phyloP scores from a whole-genome alignment of 2,888 invertebrate species.

The Megamerina dolium region DNA sequence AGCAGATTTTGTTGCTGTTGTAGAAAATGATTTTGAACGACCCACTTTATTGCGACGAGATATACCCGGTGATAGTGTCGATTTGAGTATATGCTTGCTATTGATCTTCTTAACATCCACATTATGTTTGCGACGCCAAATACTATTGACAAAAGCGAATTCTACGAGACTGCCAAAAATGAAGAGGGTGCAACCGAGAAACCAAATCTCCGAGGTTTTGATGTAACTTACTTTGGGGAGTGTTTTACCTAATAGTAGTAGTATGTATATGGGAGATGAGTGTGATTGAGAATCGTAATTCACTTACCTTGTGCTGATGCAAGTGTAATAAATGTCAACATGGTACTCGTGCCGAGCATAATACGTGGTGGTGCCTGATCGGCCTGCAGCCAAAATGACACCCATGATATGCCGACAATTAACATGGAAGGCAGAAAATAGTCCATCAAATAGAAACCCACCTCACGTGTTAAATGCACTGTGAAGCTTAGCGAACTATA shows the following conservation, averaged over 20 bases:
- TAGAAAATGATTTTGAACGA: conserved; percentile 59
- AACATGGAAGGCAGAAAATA: conserved; percentile 83
- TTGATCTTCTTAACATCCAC: conserved; percentile 52
- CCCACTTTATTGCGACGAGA: conserved; percentile 68
- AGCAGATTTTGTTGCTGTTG: conserved; percentile 12
- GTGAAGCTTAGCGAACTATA: conserved; percentile 75
- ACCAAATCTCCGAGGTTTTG: conserved; percentile 87
- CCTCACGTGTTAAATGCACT: conserved; percentile 72
- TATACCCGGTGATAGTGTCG: conserved; percentile 72
- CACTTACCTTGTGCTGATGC: conserved; percentile 66
- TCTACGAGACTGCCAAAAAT: conserved; percentile 81
- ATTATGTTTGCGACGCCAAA: conserved; percentile 69
- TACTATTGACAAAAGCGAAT: conserved; percentile 84
- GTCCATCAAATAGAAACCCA: conserved; percentile 82
- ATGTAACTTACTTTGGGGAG: conserved; percentile 85
- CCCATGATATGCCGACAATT: conserved; percentile 82
- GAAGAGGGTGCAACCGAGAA: conserved; percentile 75
- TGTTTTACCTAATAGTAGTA: conserved; percentile 55
- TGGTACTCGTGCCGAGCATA: conserved; percentile 75
- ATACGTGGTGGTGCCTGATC: conserved; percentile 79
- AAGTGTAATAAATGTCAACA: conserved; percentile 81
- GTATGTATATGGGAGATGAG: neutral
- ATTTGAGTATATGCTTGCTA: conserved; percentile 78
- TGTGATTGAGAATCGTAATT: neutral
- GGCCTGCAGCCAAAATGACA: conserved; percentile 83